Evolutionary conservation across 2,888 invertebrate species (phyloP), one percentile per base, ranked within the genome.

Genomic region (Atrina japonica): DNA sequence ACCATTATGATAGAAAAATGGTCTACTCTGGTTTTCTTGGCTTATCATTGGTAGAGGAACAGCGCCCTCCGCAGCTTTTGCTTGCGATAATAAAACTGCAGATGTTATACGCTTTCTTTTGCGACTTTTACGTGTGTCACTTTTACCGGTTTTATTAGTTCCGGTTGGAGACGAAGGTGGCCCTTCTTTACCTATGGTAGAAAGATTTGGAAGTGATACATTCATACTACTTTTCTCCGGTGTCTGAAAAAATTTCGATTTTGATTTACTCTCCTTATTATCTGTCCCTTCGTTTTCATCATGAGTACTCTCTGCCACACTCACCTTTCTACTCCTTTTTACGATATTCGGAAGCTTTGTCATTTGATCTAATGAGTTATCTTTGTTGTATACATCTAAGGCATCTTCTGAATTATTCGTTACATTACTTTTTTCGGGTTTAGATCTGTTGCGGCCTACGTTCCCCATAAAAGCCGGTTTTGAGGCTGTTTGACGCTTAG

Each of bases 1-100:
- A 9, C 85, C 85, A 53, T 84, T 83, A 70, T 83, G 83, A 58
- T 86, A 86, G 77, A 87, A 86, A 70, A 88, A 88, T 0, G 88
- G 88, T 18, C 88, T 75, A 1, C 79, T 76, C 40, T 80, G 83
- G 61, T 78, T 75, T 67, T 86, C 87, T n/a, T 77, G 68, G 68
- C 86, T 87, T 3, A 85, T 77, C 9, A 86, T 72, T 9, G 88
- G 89, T 45, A 88, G 83, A 9, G 88, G 86, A 29, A 88, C 80
- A 9, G 81, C 68, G 6, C 83, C 83, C n/a, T 85, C 87, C 47
- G 82, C 73, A 11, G 71, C 76, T 25, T 77, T 81, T 35, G 84
- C 84, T 58, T 83, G 83, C 14, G 85, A 83, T 29, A 84, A 63
- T 45, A 85, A 61, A 41, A 81, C 66, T 3, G 84, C 81, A 9